phyloP scores from a whole-genome alignment of 2,113 vertebrate species.

The Lepus timidus region DNA sequence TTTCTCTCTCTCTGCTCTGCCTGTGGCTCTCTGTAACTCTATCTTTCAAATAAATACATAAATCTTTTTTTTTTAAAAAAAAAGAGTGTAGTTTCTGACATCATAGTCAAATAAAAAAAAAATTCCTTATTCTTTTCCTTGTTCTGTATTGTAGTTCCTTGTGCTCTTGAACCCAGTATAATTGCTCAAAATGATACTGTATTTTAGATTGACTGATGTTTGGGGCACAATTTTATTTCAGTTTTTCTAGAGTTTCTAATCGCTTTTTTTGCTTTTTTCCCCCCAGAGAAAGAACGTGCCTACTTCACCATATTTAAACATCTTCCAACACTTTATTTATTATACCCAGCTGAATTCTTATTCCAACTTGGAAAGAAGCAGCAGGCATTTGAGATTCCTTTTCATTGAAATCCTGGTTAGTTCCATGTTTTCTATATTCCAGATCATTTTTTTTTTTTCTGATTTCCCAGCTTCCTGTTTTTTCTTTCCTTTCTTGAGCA shows the following conservation, averaged over 20 bases:
- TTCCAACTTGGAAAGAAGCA: conserved; percentile 46
- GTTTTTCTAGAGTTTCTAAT: conserved; percentile 13
- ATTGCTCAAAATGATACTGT: not conserved
- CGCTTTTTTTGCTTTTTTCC: not conserved
- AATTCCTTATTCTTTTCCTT: not conserved
- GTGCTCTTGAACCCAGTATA: not conserved
- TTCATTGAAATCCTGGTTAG: not conserved
- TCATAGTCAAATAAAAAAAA: conserved; percentile 17
- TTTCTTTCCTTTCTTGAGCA: conserved; percentile 9
- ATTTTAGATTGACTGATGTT: conserved; percentile 32
- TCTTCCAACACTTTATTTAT: conserved; percentile 31
- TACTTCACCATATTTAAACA: conserved; percentile 4
- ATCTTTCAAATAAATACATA: too few relatives aligned
- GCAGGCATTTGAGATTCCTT: conserved; percentile 8
- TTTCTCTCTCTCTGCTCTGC: too few relatives aligned
- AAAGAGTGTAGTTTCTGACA: not conserved
- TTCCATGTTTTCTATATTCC: conserved; percentile 16
- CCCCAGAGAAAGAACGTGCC: not conserved
- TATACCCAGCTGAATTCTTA: not conserved
- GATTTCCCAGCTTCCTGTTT: not conserved
- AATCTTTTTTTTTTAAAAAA: too few relatives aligned
- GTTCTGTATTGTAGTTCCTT: not conserved
- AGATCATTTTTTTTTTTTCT: conserved; percentile 45
- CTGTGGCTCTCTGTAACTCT: too few relatives aligned
- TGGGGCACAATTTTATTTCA: conserved; percentile 23